These are phyloP conservation scores for Pseudopodoces humilis DNA, from an alignment of 2,113 vertebrate species.

Conservation along the genomic window DNA sequence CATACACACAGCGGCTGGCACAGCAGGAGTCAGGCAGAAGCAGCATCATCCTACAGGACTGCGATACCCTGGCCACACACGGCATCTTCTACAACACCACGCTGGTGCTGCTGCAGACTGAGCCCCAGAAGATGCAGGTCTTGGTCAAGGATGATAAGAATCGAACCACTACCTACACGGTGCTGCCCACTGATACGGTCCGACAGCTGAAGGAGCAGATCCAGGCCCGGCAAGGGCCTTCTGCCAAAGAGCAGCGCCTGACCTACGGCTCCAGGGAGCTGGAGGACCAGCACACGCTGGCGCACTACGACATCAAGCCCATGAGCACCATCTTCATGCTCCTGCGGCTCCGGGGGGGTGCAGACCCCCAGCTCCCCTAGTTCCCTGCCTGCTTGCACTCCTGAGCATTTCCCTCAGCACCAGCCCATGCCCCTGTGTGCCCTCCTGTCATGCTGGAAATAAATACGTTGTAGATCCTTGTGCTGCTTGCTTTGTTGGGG, in stretches of 20 bases:
- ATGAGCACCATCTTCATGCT: background rate
- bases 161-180: background rate
- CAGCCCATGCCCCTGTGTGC: background rate
- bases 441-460: background rate
- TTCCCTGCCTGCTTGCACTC: background rate
- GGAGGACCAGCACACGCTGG: background rate
- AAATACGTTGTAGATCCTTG: background rate
- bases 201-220: slow-evolving; percentile 21
- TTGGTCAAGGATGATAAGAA: background rate
- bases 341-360: slow-evolving; percentile 8
- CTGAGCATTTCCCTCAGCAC: background rate
- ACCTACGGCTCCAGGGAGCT: background rate
- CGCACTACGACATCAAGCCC: fast-evolving
- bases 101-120: background rate
- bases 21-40: fast-evolving
- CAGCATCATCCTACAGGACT: background rate
- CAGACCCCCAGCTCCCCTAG: background rate
- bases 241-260: background rate
- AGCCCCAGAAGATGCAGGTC: background rate
- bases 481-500: background rate
- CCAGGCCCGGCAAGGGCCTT: fast-evolving
- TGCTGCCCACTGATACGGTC: background rate
- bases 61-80: background rate
- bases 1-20: background rate
- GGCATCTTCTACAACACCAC: slow-evolving; percentile 26